phyloP scores from a whole-genome alignment of 2,888 invertebrate genomes.

The Mythimna lalbum region DNA sequence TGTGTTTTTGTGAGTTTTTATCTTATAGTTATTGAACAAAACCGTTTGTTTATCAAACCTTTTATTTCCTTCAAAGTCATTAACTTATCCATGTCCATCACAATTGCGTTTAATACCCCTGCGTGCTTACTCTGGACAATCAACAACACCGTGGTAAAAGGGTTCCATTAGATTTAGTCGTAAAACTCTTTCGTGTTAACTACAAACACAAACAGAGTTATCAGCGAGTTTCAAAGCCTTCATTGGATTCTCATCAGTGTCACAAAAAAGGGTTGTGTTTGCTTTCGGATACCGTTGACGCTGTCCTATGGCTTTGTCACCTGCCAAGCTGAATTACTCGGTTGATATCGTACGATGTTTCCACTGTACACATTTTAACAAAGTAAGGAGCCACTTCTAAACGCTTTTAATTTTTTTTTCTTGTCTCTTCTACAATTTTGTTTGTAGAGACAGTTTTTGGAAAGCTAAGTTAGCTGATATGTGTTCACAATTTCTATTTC shows the following conservation, averaged over 20 bases:
- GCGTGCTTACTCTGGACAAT: constrained; percentile 40
- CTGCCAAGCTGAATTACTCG: constrained; percentile 10
- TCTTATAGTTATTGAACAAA: not conserved
- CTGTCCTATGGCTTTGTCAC: constrained; percentile 8
- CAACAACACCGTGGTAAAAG: constrained; percentile 58
- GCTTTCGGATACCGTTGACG: constrained; percentile 58
- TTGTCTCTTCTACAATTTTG: not conserved
- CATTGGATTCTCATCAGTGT: constrained; percentile 45
- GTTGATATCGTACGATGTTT: not conserved
- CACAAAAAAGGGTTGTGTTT: constrained; percentile 72
- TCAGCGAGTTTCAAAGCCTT: constrained; percentile 69
- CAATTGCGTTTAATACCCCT: constrained; percentile 29
- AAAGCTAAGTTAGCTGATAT: not conserved
- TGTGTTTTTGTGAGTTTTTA: not conserved
- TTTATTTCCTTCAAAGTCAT: constrained; percentile 13
- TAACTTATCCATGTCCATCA: constrained; percentile 28
- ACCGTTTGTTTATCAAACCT: constrained; percentile 8
- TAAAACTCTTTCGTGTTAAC: constrained; percentile 66
- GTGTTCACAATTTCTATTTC: constrained; percentile 5
- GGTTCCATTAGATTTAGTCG: constrained; percentile 67
- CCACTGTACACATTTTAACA: not conserved
- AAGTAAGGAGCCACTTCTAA: not conserved
- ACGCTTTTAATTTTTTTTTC: not conserved
- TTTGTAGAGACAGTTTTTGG: not conserved
- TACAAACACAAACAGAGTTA: constrained; percentile 70